These are phyloP conservation scores for Nipponacmea schrenckii DNA, from an alignment of 2,888 invertebrate genomes.

Conservation along the genomic window DNA sequence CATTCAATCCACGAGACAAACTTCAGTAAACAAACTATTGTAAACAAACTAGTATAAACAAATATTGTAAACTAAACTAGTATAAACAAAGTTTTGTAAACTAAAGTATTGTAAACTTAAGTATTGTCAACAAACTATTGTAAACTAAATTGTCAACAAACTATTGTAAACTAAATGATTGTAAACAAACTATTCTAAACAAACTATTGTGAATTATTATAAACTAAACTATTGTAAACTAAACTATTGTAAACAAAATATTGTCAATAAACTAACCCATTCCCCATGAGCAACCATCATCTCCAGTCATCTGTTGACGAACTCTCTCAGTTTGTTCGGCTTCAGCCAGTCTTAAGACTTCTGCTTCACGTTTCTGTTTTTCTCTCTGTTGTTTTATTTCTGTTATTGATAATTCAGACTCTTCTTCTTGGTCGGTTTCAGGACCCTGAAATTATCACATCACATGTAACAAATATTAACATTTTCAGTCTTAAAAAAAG, in stretches of 20 bases:
- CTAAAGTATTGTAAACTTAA: too few relatives aligned
- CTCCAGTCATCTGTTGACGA: conserved; percentile 70
- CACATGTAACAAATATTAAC: background rate
- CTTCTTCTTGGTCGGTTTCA: conserved; percentile 84
- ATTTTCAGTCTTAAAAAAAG: background rate
- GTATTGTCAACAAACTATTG: conserved; percentile 11
- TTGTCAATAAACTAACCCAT: conserved; percentile 76
- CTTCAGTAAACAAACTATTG: background rate
- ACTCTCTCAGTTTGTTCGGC: conserved; percentile 69
- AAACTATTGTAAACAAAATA: too few relatives aligned
- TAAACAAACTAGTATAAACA: background rate
- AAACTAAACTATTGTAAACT: too few relatives aligned
- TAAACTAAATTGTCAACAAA: background rate
- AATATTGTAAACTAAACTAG: too few relatives aligned
- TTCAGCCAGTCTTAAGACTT: conserved; percentile 56
- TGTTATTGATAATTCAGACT: conserved; percentile 78
- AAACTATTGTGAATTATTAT: too few relatives aligned
- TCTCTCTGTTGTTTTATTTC: conserved; percentile 66
- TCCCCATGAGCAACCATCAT: conserved; percentile 88
- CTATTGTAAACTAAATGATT: background rate
- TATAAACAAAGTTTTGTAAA: too few relatives aligned
- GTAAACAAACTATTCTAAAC: background rate
- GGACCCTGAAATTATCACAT: conserved; percentile 77
- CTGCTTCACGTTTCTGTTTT: conserved; percentile 58
- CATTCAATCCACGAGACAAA: too few relatives aligned